Percentiles rank a stretch among this genome's conserved stretches.
Evolutionary conservation across 2,888 invertebrate genomes (phyloP).

Genomic region (Meganola albula): DNA sequence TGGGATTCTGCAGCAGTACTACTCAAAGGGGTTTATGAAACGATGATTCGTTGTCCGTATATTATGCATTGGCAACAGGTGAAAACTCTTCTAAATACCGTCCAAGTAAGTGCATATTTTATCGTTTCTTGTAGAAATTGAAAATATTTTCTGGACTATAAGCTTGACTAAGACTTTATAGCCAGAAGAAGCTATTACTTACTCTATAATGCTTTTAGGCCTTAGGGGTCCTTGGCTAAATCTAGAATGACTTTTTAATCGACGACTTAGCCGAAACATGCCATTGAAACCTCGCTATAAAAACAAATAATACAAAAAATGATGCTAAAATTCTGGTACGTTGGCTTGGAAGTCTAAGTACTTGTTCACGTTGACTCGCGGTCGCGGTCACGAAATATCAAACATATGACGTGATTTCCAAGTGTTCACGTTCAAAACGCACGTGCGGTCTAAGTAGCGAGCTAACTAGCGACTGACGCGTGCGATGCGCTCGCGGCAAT

Average conservation of each 20-base stretch:
- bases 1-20: conserved; percentile 98
- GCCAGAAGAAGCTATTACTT: too few relatives aligned
- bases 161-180: too few relatives aligned
- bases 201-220: too few relatives aligned
- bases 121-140: too few relatives aligned
- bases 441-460: conserved; percentile 24
- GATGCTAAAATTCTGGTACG: too few relatives aligned
- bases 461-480: conserved; percentile 18
- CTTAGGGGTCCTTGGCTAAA: too few relatives aligned
- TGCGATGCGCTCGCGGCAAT: conserved; percentile 19
- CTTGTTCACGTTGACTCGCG: background rate
- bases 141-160: too few relatives aligned
- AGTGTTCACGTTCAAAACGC: conserved; percentile 28
- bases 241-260: too few relatives aligned
- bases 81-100: conserved; percentile 90
- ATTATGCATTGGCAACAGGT: conserved; percentile 98
- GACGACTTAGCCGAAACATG: too few relatives aligned
- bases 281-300: too few relatives aligned
- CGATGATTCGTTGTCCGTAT: conserved; percentile 94
- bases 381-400: conserved; percentile 24
- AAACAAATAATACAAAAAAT: too few relatives aligned
- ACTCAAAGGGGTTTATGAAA: conserved; percentile 96
- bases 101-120: conserved; percentile 89
- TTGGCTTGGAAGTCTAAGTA: background rate
- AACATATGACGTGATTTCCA: conserved; percentile 19